Evolutionary conservation across 2,888 invertebrate species (phyloP).

Genomic region (Drosophila meridionalis): DNA sequence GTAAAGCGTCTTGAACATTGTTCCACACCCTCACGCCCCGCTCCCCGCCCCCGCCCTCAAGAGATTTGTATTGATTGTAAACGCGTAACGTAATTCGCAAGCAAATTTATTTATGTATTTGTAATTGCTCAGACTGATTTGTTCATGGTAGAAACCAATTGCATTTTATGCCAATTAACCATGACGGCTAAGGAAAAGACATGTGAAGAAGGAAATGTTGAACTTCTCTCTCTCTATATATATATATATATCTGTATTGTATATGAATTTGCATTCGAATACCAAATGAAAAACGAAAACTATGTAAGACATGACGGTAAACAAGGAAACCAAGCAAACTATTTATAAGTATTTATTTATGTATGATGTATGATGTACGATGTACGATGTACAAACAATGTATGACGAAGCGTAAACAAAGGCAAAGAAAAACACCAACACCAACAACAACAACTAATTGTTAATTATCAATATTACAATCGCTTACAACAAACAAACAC

Average conservation of each 20-base stretch:
- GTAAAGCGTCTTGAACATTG: conserved; percentile 32
- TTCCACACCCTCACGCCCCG: not conserved
- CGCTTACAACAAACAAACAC: conserved; percentile 30
- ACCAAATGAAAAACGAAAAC: conserved; percentile 34
- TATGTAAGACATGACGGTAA: conserved; percentile 23
- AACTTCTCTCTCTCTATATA: conserved; percentile 53
- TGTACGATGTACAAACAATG: conserved; percentile 1
- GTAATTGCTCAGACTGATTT: conserved; percentile 81
- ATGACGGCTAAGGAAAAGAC: conserved; percentile 32
- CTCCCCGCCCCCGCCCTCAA: not conserved
- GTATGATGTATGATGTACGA: conserved; percentile 11
- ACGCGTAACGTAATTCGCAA: conserved; percentile 40
- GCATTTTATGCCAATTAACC: conserved; percentile 34
- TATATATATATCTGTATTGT: conserved; percentile 12
- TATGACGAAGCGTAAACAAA: conserved; percentile 29
- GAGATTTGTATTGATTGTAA: conserved; percentile 5
- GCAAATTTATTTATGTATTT: conserved; percentile 47
- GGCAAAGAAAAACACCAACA: not conserved
- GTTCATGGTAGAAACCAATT: conserved; percentile 37
- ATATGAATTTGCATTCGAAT: conserved; percentile 50
- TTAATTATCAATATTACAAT: conserved; percentile 39
- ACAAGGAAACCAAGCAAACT: conserved; percentile 40
- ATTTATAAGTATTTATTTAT: conserved; percentile 66
- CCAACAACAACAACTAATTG: conserved; percentile 47
- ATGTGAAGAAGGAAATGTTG: conserved; percentile 41